phyloP scores from a whole-genome alignment of 2,113 vertebrate species.

The Mesocricetus auratus region DNA sequence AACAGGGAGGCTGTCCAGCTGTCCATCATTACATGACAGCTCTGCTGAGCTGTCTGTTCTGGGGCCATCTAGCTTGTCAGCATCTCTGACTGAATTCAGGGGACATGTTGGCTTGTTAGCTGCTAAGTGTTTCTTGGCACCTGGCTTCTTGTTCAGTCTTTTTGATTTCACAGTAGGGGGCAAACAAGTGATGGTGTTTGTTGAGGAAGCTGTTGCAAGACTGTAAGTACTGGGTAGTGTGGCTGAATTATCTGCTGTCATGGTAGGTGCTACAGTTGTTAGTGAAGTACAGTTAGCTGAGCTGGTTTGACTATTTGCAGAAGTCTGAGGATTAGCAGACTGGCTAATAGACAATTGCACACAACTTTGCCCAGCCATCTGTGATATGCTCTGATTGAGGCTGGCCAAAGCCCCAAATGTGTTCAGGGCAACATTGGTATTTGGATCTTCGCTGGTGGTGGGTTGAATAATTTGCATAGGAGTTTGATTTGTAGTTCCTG shows the following conservation, averaged over 20 bases:
- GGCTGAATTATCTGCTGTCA: slow-evolving; percentile 79
- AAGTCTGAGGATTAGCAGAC: slow-evolving; percentile 85
- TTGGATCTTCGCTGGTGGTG: slow-evolving; percentile 95
- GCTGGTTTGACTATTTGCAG: slow-evolving; percentile 82
- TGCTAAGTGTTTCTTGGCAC: slow-evolving; percentile 85
- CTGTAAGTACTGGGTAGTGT: slow-evolving; percentile 72
- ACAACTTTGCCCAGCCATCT: slow-evolving; percentile 93
- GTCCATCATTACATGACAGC: slow-evolving; percentile 20
- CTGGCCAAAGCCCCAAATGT: slow-evolving; percentile 97
- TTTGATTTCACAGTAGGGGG: slow-evolving; percentile 85
- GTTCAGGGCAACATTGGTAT: slow-evolving; percentile 96
- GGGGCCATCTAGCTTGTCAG: slow-evolving; percentile 77
- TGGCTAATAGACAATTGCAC: slow-evolving; percentile 87
- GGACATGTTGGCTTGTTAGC: slow-evolving; percentile 77
- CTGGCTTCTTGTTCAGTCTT: slow-evolving; percentile 89
- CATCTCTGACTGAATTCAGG: slow-evolving; percentile 81
- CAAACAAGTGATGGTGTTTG: slow-evolving; percentile 77
- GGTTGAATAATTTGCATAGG: slow-evolving; percentile 97
- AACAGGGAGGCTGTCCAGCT: slow-evolving; percentile 54
- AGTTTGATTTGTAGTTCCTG: slow-evolving; percentile 90
- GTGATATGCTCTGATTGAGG: slow-evolving; percentile 98
- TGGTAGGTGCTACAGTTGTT: slow-evolving; percentile 76
- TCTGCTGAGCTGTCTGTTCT: slow-evolving; percentile 46
- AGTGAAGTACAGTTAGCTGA: slow-evolving; percentile 82
- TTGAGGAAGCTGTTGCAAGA: slow-evolving; percentile 72